Evolutionary conservation across 2,797 vertebrate genomes (phyloP).

Genomic region (Gallinago stenura): DNA sequence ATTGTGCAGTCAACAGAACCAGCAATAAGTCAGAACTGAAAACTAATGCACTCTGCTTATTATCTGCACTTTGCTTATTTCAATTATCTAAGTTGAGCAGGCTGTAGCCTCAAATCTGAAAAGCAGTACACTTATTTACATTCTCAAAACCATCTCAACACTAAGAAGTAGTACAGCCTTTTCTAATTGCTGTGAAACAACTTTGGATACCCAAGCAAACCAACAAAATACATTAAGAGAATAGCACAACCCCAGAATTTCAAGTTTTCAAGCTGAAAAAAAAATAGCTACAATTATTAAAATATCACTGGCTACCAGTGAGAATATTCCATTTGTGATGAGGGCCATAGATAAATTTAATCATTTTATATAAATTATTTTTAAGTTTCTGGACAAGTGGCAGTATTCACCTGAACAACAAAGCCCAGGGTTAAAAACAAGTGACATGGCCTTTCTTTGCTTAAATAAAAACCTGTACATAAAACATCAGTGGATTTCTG

Average conservation of each 20-base stretch:
- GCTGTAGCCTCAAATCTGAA: not conserved
- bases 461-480: not conserved
- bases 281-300: not conserved
- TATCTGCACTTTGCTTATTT: not conserved
- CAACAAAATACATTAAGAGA: not conserved
- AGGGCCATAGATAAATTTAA: not conserved
- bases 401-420: not conserved
- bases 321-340: not conserved
- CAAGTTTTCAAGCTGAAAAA: not conserved
- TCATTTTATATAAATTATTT: not conserved
- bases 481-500: not conserved
- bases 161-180: not conserved
- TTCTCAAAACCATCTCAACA: not conserved
- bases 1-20: not conserved
- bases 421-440: not conserved
- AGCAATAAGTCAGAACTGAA: not conserved
- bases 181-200: not conserved
- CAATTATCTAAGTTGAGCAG: not conserved
- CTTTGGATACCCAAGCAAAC: not conserved
- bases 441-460: not conserved
- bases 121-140: not conserved
- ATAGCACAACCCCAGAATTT: not conserved
- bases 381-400: not conserved
- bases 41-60: not conserved
- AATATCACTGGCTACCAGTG: not conserved